Percentiles rank a stretch among this genome's conserved stretches.
Evolutionary conservation across 2,113 vertebrate species (phyloP).

Genomic region (Tiliqua scincoides): DNA sequence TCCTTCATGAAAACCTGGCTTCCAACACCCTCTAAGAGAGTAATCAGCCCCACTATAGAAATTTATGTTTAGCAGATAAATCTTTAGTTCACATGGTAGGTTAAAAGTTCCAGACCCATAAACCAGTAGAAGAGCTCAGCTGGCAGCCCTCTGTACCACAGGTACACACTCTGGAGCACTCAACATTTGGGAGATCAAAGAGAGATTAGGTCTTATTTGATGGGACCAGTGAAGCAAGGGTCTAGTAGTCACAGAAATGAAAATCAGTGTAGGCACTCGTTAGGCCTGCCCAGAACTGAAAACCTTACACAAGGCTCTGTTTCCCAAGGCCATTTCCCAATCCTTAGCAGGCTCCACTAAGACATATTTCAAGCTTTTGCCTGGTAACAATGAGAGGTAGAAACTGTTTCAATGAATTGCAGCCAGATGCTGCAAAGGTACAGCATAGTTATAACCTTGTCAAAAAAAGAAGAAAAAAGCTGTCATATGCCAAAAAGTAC

Average conservation of each 20-base stretch:
- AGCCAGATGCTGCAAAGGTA: background rate
- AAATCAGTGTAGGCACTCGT: background rate
- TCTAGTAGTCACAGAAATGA: background rate
- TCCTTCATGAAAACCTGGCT: background rate
- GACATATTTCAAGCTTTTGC: background rate
- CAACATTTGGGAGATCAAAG: too few relatives aligned
- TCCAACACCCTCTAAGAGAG: background rate
- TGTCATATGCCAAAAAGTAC: background rate
- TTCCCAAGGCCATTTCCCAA: too few relatives aligned
- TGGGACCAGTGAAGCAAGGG: background rate
- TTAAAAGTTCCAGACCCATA: background rate
- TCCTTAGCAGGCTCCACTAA: too few relatives aligned
- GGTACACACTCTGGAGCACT: background rate
- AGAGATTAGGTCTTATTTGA: too few relatives aligned
- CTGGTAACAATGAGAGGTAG: background rate
- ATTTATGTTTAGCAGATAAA: background rate
- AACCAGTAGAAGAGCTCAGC: background rate
- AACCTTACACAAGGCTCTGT: background rate
- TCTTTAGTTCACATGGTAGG: background rate
- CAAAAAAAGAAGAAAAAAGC: background rate
- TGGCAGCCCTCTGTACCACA: background rate
- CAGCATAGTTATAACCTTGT: background rate
- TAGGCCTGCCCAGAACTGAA: background rate
- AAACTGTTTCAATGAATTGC: background rate
- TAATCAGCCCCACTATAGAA: background rate